Evolutionary conservation across 2,113 vertebrate species (phyloP).

Genomic region (Apodemus speciosus): DNA sequence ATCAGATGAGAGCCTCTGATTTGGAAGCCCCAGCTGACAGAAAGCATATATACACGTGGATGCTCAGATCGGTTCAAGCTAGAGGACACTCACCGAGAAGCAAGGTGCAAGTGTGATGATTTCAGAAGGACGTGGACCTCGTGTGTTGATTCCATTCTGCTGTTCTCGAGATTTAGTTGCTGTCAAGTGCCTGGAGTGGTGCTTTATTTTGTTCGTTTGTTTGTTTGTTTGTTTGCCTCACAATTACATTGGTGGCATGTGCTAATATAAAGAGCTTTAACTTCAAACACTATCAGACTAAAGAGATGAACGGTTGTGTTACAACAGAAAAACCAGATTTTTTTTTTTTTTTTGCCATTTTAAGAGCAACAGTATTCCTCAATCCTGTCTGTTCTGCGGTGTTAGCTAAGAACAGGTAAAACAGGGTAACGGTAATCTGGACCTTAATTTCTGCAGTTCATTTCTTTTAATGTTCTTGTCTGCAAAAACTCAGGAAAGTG

Average conservation of each 20-base stretch:
- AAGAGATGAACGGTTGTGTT: constrained; percentile 90
- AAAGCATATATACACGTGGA: constrained; percentile 87
- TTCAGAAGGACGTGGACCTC: constrained; percentile 90
- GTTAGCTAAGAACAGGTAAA: constrained; percentile 93
- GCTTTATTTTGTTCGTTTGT: constrained; percentile 95
- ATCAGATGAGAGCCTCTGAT: constrained; percentile 88
- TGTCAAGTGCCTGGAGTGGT: constrained; percentile 99
- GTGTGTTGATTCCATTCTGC: constrained; percentile 96
- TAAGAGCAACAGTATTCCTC: constrained; percentile 95
- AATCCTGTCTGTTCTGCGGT: constrained; percentile 93
- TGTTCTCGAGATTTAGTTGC: constrained; percentile 99
- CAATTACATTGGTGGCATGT: constrained; percentile 98
- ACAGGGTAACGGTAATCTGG: constrained; percentile 94
- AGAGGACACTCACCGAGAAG: constrained; percentile 90
- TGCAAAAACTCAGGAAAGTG: constrained; percentile 99
- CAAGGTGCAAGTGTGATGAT: constrained; percentile 91
- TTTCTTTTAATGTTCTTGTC: constrained; percentile 94
- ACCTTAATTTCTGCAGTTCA: constrained; percentile 93
- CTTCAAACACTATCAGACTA: constrained; percentile 95
- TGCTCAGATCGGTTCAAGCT: constrained; percentile 89
- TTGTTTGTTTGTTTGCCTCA: constrained; percentile 96
- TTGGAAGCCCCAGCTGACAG: constrained; percentile 88
- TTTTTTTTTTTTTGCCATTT: constrained; percentile 87
- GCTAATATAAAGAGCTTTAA: constrained; percentile 99
- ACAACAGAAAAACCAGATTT: constrained; percentile 90